These are phyloP conservation scores for Linhomoeus sp. DNA, from an alignment of 2,888 invertebrate genomes.

Conservation along the genomic window DNA sequence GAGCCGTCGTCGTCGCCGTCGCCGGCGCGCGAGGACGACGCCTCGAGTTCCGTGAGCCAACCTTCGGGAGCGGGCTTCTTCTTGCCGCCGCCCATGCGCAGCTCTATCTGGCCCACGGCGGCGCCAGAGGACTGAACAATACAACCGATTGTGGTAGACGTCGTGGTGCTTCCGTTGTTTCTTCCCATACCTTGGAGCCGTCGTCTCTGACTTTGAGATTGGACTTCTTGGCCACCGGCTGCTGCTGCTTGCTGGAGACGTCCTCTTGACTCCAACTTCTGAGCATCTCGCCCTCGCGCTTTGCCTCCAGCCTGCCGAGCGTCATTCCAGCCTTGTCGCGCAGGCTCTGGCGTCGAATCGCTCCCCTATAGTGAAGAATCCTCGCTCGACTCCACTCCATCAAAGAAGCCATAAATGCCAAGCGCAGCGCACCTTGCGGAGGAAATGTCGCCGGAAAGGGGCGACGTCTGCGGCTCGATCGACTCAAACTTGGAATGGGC, in stretches of 20 bases:
- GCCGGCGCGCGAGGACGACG: neutral
- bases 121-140: no score
- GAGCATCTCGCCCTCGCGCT: constrained; percentile 19
- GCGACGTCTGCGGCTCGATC: constrained; percentile 16
- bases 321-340: constrained; percentile 22
- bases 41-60: no score
- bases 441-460: constrained; percentile 17
- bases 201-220: no score
- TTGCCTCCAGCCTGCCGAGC: constrained; percentile 22
- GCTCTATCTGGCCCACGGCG: no score
- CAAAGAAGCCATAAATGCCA: neutral
- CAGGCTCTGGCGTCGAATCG: constrained; percentile 23
- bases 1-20: neutral
- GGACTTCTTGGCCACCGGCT: no score
- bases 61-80: no score
- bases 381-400: neutral
- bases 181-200: no score
- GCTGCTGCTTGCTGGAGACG: constrained; percentile 4
- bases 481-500: constrained; percentile 23
- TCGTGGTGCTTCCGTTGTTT: no score
- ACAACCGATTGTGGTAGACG: no score
- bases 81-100: no score
- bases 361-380: constrained; percentile 12
- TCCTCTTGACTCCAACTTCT: constrained; percentile 16
- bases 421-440: neutral